Percentiles rank a stretch among this genome's conserved stretches.
phyloP scores from a whole-genome alignment of 2,888 invertebrate genomes.

The Flexamia atlantica region DNA sequence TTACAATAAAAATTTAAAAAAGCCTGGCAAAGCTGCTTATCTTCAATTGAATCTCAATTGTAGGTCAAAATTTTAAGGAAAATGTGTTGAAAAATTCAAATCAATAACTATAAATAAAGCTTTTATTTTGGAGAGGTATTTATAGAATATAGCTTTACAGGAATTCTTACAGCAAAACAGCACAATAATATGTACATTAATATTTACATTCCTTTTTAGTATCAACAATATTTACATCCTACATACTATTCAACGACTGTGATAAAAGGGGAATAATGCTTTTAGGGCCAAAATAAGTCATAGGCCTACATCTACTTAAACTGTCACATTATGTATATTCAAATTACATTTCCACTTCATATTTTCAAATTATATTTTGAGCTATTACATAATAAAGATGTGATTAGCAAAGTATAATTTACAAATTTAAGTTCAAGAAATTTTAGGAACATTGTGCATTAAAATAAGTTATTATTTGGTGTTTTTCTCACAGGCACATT shows the following conservation, averaged over 20 bases:
- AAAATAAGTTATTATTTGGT: background rate
- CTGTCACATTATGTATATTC: no score
- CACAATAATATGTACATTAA: conserved; percentile 3
- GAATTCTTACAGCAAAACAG: conserved; percentile 11
- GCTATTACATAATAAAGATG: no score
- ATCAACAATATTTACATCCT: conserved; percentile 5
- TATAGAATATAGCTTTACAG: background rate
- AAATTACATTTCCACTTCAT: no score
- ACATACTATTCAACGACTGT: background rate
- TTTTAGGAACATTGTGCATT: conserved; percentile 3
- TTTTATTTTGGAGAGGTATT: conserved; percentile 11
- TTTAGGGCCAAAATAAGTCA: background rate
- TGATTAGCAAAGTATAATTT: no score
- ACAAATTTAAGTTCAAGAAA: no score
- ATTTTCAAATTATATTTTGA: no score
- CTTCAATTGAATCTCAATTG: no score
- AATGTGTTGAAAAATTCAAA: no score
- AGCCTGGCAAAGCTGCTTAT: no score
- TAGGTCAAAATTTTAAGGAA: no score
- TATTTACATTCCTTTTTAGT: background rate
- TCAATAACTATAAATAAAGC: conserved; percentile 37
- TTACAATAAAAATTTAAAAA: no score
- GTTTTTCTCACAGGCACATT: conserved; percentile 34
- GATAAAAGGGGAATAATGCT: background rate
- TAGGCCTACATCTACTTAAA: background rate